Conservation (phyloP, 2,113 vertebrate species). For the Sapajus apella region DNA sequence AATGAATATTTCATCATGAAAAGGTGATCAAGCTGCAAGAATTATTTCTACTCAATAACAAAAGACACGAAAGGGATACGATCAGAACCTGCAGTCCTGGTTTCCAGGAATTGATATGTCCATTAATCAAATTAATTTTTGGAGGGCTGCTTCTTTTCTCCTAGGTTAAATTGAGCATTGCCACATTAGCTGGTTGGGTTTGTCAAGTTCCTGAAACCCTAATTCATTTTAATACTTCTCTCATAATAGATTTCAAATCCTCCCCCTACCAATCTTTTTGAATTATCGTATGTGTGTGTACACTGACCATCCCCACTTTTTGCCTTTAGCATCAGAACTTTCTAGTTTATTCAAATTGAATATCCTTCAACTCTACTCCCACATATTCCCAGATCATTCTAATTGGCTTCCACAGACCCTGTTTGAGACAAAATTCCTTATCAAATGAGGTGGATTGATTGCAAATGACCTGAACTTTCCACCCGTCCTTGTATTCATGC, state of each 20-base stretch:
- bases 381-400: neutral
- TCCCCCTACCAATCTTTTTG: neutral
- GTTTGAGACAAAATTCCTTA: neutral
- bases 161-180: neutral
- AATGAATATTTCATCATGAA: neutral
- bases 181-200: neutral
- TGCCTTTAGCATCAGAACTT: neutral
- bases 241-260: neutral
- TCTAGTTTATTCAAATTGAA: neutral
- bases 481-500: neutral
- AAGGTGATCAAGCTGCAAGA: neutral
- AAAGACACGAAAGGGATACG: neutral
- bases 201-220: neutral
- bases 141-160: neutral
- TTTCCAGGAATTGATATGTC: neutral
- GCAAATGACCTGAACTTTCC: neutral
- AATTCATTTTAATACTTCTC: neutral
- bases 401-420: neutral
- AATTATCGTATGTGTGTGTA: neutral
- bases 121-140: neutral
- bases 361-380: neutral
- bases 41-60: neutral
- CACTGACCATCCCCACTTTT: neutral
- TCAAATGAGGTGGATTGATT: neutral
- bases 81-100: neutral